phyloP scores from a whole-genome alignment of 2,797 vertebrate species.

The Coreius guichenoti region DNA sequence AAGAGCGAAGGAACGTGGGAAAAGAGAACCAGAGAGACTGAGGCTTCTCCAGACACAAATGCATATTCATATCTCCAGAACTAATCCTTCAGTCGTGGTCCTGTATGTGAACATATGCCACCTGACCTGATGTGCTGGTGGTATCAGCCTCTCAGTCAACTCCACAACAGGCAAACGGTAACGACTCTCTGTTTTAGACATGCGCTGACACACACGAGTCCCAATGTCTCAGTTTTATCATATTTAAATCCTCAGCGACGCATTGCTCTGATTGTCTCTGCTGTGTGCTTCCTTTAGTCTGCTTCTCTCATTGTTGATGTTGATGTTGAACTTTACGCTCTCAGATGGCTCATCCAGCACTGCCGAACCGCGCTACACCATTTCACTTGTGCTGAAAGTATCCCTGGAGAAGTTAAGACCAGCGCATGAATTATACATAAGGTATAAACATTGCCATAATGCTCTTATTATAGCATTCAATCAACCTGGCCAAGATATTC shows the following conservation, averaged over 20 bases:
- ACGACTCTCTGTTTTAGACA: conserved; percentile 21
- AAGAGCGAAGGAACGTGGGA: neutral
- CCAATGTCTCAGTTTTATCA: conserved; percentile 20
- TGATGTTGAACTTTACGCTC: conserved; percentile 24
- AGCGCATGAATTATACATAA: conserved; percentile 58
- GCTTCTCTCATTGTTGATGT: neutral
- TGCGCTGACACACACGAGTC: conserved; percentile 14
- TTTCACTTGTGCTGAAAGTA: conserved; percentile 51
- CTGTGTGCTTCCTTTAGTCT: conserved; percentile 9
- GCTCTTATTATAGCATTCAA: conserved; percentile 55
- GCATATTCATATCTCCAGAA: conserved; percentile 36
- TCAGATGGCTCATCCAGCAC: conserved; percentile 26
- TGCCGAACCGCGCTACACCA: neutral
- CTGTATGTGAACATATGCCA: conserved; percentile 17
- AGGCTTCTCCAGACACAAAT: conserved; percentile 17
- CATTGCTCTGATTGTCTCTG: conserved; percentile 30
- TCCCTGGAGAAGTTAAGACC: conserved; percentile 52
- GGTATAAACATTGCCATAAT: conserved; percentile 57
- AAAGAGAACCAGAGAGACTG: conserved; percentile 23
- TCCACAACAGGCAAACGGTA: neutral
- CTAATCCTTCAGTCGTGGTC: conserved; percentile 16
- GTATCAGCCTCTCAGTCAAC: conserved; percentile 25
- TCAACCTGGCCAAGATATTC: conserved; percentile 11
- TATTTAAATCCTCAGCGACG: conserved; percentile 19
- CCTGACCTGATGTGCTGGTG: conserved; percentile 5